Percentiles rank a stretch among this genome's conserved stretches.
These are phyloP conservation scores for Pyrocephalus nanus DNA, from an alignment of 2,797 vertebrate species.

Conservation along the genomic window DNA sequence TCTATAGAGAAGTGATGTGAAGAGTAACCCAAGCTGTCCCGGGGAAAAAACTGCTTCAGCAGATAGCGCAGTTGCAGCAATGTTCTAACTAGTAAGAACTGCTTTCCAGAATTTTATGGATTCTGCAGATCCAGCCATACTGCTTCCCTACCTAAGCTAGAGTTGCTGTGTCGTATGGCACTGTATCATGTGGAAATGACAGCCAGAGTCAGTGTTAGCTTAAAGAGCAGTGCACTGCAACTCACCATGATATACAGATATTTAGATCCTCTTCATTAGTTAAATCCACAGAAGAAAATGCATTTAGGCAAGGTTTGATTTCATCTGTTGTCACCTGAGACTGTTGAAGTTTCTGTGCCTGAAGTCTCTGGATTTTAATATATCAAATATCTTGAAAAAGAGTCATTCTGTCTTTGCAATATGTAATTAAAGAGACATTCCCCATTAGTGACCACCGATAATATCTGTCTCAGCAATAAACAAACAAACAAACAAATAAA, in stretches of 20 bases:
- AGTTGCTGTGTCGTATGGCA: background rate
- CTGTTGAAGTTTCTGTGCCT: background rate
- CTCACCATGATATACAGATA: background rate
- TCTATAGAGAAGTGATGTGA: background rate
- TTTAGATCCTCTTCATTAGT: background rate
- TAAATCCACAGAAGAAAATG: background rate
- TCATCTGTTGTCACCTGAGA: background rate
- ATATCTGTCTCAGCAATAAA: background rate
- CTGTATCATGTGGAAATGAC: background rate
- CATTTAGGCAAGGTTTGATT: background rate
- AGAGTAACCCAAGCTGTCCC: background rate
- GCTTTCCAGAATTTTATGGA: background rate
- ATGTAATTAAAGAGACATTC: background rate
- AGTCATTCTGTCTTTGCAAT: background rate
- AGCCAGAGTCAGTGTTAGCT: background rate
- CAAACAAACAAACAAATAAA: no score
- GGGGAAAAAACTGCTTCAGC: background rate
- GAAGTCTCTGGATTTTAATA: background rate
- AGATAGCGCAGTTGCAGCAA: background rate
- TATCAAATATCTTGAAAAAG: background rate
- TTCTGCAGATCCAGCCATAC: background rate
- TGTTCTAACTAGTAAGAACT: background rate
- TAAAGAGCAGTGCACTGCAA: background rate
- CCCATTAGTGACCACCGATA: background rate
- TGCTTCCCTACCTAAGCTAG: background rate